Evolutionary conservation across 2,888 invertebrate genomes (phyloP).

Genomic region (Drosophila cracens): DNA sequence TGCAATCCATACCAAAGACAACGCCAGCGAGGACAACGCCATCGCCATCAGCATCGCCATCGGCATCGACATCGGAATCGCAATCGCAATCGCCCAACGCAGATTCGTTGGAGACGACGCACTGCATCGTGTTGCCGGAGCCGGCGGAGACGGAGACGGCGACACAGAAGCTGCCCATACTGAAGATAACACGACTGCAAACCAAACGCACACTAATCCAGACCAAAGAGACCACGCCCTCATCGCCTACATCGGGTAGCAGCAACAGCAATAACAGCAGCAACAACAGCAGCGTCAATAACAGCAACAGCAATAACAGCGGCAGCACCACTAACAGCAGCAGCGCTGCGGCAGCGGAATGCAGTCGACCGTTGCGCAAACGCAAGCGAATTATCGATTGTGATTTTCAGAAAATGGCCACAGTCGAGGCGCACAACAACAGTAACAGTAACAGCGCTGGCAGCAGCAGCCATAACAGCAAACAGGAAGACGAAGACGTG

Average conservation of each 20-base stretch:
- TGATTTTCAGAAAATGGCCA: conserved; percentile 83
- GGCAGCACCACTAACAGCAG: neutral
- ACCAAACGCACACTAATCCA: conserved; percentile 84
- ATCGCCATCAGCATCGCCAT: conserved; percentile 37
- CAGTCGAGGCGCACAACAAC: conserved; percentile 33
- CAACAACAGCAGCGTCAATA: conserved; percentile 67
- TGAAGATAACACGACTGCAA: conserved; percentile 88
- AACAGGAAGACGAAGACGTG: conserved; percentile 41
- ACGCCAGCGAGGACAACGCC: conserved; percentile 38
- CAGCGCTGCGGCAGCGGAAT: conserved; percentile 85
- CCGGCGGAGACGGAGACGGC: conserved; percentile 51
- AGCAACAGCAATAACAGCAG: conserved; percentile 40
- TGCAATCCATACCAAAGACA: conserved; percentile 74
- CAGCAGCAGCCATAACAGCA: conserved; percentile 12
- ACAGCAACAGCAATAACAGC: neutral
- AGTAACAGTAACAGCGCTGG: conserved; percentile 12
- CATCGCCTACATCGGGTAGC: conserved; percentile 56
- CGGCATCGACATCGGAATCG: conserved; percentile 6
- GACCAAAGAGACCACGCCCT: conserved; percentile 77
- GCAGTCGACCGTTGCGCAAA: conserved; percentile 87
- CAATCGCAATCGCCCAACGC: conserved; percentile 25
- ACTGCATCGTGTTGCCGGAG: conserved; percentile 60
- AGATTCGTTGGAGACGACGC: conserved; percentile 49
- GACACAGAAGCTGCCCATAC: conserved; percentile 86
- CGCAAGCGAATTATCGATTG: conserved; percentile 88